Percentiles rank a stretch among this genome's conserved stretches.
Conservation (phyloP, 2,797 vertebrate species). For the Dryobates pubescens region DNA sequence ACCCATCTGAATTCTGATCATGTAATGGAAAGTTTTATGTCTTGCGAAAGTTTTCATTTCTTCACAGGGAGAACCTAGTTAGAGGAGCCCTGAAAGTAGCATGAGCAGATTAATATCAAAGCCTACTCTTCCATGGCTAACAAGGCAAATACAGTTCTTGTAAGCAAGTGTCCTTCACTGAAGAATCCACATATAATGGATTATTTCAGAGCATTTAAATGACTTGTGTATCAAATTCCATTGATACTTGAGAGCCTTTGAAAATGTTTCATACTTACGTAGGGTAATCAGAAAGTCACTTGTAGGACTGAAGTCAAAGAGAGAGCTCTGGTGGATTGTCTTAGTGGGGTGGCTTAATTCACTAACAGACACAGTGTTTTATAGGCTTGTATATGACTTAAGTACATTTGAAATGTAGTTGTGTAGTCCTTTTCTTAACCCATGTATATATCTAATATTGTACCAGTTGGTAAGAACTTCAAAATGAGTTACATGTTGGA, state of each 20-base stretch:
- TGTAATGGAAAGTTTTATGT: background rate
- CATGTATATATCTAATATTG: background rate
- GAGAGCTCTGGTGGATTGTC: background rate
- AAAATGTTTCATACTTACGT: background rate
- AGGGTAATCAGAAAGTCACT: background rate
- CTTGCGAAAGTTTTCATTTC: background rate
- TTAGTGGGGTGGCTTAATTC: background rate
- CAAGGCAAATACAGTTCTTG: background rate
- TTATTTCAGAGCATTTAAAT: background rate
- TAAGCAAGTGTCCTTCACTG: background rate
- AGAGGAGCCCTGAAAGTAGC: background rate
- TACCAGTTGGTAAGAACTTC: background rate
- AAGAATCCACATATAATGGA: background rate
- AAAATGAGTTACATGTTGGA: background rate
- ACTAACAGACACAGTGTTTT: background rate
- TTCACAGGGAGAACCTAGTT: background rate
- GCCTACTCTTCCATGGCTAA: background rate
- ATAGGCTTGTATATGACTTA: background rate
- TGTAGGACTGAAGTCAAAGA: background rate
- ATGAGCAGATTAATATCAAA: background rate
- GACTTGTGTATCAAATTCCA: background rate
- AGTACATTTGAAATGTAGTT: background rate
- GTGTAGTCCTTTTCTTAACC: background rate
- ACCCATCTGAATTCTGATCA: background rate
- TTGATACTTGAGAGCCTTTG: background rate